Conservation (phyloP, 2,113 vertebrate species). For the Varanus komodoensis region DNA sequence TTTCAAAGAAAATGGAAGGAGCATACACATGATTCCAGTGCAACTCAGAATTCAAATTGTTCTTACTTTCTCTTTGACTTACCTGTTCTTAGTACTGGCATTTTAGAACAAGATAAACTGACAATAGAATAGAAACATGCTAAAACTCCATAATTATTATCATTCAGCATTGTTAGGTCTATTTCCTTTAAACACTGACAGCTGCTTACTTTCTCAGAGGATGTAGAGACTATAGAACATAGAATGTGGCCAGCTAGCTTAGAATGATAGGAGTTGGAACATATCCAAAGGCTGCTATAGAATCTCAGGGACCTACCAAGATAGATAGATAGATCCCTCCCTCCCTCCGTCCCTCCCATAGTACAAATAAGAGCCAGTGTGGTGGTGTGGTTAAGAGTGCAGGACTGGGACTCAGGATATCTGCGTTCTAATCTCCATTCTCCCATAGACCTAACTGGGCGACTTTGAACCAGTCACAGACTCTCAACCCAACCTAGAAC, state of each 20-base stretch:
- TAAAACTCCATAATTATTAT: not conserved
- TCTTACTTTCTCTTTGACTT: not conserved
- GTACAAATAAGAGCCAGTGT: not conserved
- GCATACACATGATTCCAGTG: not conserved
- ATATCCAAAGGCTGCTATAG: not conserved
- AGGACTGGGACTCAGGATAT: too few species aligned
- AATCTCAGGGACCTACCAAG: not conserved
- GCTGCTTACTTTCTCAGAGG: not conserved
- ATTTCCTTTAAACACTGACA: slow-evolving; percentile 1
- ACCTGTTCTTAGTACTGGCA: not conserved
- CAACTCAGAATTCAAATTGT: not conserved
- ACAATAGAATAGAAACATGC: not conserved
- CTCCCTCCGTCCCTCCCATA: not conserved
- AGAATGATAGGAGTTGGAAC: too few species aligned
- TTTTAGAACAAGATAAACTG: not conserved
- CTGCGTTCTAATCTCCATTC: too few species aligned
- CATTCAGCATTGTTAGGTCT: not conserved
- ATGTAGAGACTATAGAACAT: not conserved
- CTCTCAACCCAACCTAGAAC: too few species aligned
- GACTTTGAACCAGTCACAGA: too few species aligned
- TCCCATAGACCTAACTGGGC: too few species aligned
- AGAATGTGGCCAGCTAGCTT: too few species aligned
- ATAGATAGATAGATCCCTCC: not conserved
- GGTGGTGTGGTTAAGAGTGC: too few species aligned
- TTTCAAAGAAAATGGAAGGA: not conserved